Base-by-base conservation (phyloP, 2,113 vertebrate genomes). In the Opisthocomus hoazin region DNA sequence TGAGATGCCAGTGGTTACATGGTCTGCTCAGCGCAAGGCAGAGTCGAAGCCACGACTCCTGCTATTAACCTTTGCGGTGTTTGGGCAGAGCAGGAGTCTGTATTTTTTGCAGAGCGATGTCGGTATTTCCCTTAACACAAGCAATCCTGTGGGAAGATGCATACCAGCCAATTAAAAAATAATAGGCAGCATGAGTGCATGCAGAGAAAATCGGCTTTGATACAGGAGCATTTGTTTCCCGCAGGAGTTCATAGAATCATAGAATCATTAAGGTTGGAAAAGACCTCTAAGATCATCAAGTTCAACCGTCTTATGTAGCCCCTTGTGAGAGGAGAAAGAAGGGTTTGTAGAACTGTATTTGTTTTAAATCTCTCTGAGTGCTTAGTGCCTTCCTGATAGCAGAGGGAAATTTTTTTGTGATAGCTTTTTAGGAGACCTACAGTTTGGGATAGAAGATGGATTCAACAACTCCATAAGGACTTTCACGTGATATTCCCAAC, bases 51-150 rank as follows among this genome's bases (percentile, higher is more conserved):
- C 43, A 6, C 0, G 0, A 9, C 46, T 80, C 43, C 64, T 6
- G 17, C 73, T 46, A 1, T 75, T 82, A 37, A 64, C 61, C 48
- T 65, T 68, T 1, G 3, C 0, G 0, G 18, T 4, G 2, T 73
- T 94, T 34, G 20, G 2, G 11, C 37, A 16, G 34, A 87, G 36
- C 46, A 60, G 54, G 76, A 84, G 60, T 57, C 4, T 3, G n/a
- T 61, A 5, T 57, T 66, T 92, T 89, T 74, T 86, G 73, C 58
- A 63, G 41, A 78, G 64, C 15, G 29, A 24, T 36, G 39, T 74
- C 8, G 2, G 21, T 58, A 45, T 84, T 84, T 91, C 57, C 36
- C 45, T 83, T 79, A 57, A 58, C n/a, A 34, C 51, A 74, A 84
- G 65, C 64, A 69, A 18, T 73, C 43, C 76, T 68, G 26, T 54